A percentile compares a stretch with the other conserved stretches of the same genome.
Evolutionary conservation across 2,113 vertebrate species (phyloP).

Genomic region (Oncorhynchus tshawytscha): DNA sequence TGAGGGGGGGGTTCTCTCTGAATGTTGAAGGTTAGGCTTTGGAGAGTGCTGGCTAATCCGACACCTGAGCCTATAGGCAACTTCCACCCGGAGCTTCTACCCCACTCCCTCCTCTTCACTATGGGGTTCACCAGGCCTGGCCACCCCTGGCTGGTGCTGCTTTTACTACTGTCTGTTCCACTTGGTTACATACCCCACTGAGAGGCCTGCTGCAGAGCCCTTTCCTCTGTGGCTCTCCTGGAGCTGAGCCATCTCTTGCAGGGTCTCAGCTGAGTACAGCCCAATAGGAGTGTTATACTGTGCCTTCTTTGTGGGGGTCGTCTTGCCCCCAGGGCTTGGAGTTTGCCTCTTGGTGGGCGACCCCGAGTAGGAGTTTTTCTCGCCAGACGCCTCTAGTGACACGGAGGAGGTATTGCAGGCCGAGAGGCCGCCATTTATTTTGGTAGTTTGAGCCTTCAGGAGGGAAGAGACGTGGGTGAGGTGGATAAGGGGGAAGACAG

Average conservation of each 20-base stretch:
- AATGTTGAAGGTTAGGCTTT: not conserved
- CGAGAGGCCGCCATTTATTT: constrained; percentile 66
- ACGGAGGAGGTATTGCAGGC: constrained; percentile 49
- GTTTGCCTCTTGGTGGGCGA: constrained; percentile 59
- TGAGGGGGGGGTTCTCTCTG: not conserved
- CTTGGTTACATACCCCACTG: constrained; percentile 83
- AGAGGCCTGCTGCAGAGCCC: constrained; percentile 74
- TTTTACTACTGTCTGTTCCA: not conserved
- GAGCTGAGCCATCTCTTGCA: constrained; percentile 88
- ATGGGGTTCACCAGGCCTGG: not conserved
- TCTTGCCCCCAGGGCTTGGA: constrained; percentile 40
- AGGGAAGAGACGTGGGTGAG: constrained; percentile 8
- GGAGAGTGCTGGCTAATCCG: not conserved
- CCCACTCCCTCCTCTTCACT: too few relatives aligned
- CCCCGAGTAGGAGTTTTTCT: constrained; percentile 42
- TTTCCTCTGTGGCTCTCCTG: constrained; percentile 62
- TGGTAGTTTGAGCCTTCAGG: constrained; percentile 50
- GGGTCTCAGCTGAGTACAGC: constrained; percentile 91
- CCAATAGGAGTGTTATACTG: constrained; percentile 96
- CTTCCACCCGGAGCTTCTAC: too few relatives aligned
- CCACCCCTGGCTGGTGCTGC: not conserved
- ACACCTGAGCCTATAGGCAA: not conserved
- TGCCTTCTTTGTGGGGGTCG: constrained; percentile 71
- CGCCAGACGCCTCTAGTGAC: constrained; percentile 42
- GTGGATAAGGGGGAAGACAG: not conserved